Base-by-base conservation (phyloP, 2,113 vertebrate species). In the Archocentrus centrarchus region DNA sequence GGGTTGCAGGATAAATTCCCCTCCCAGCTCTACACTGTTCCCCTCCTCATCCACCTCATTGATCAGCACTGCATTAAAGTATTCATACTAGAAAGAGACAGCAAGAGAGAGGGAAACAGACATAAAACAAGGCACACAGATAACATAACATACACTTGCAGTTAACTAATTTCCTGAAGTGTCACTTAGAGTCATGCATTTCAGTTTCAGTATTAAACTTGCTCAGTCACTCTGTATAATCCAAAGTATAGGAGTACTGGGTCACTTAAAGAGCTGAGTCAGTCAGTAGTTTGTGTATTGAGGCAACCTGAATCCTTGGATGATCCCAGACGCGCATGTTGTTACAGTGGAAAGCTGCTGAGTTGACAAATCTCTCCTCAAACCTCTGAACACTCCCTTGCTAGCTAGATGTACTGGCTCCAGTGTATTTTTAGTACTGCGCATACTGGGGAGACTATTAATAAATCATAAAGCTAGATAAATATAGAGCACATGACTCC, bases 41-140 rank as follows among this genome's bases (percentile, higher is more conserved):
- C 98, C 98, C 7, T 97, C 97, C 84, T 99, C 97, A 90, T 99
- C 97, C 78, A 97, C 94, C 89, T 99, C 98, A 58, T 99, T 99
- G 87, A 99, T 99, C 84, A 99, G 95, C 77, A 99, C 98, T 1
- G 98, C 98, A 81, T 99, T 99, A 96, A 99, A 99, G 94, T 99
- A 99, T 94, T 99, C 97, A 66, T 99, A 99, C 98, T 99, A 95
- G 83, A 96, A 55, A 91, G 30, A 84, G 22, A 87, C 1, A 62
- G n/a, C 64, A 14, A 81, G 39, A 85, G 5, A 59, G 47, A 30
- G 35, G 64, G 39, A 81, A 11, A 83, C 5, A 68, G 3, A 27
- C 2, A 55, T 18, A 41, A 55, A 37, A 60, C 17, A 85, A 39
- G 22, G 10, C 58, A 3, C 32, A 27, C 24, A 55, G 39, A 50